phyloP scores from a whole-genome alignment of 2,888 invertebrate species.

The Sinohyriopsis cumingii region DNA sequence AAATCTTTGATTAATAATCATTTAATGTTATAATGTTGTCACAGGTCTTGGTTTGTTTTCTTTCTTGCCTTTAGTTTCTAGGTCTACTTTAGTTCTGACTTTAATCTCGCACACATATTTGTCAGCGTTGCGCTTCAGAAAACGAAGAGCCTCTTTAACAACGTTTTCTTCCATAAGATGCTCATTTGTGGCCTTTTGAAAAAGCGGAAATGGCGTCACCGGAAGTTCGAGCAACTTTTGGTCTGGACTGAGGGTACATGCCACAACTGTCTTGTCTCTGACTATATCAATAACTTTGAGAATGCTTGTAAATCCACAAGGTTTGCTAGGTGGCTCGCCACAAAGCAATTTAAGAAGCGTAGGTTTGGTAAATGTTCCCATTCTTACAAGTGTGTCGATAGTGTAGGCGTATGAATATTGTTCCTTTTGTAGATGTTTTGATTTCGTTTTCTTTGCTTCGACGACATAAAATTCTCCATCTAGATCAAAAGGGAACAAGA shows the following conservation, averaged over 20 bases:
- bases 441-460: slow-evolving; percentile 36
- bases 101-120: slow-evolving; percentile 48
- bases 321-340: slow-evolving; percentile 49
- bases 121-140: slow-evolving; percentile 40
- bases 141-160: slow-evolving; percentile 26
- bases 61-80: slow-evolving; percentile 12
- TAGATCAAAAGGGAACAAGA: slow-evolving; percentile 50
- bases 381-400: slow-evolving; percentile 36
- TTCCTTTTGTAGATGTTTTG: slow-evolving; percentile 37
- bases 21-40: neutral
- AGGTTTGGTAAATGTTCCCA: slow-evolving; percentile 40
- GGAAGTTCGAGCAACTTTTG: slow-evolving; percentile 54
- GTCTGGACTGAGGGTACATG: slow-evolving; percentile 41
- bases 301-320: slow-evolving; percentile 52
- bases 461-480: slow-evolving; percentile 50
- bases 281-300: slow-evolving; percentile 50
- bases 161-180: slow-evolving; percentile 35
- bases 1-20: too few relatives aligned
- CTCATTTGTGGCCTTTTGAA: slow-evolving; percentile 43
- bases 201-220: slow-evolving; percentile 47
- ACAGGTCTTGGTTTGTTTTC: neutral
- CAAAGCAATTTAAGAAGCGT: slow-evolving; percentile 42
- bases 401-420: slow-evolving; percentile 39
- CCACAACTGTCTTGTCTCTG: slow-evolving; percentile 53
- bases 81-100: slow-evolving; percentile 41